These are phyloP conservation scores for Ecliptopera silaceata DNA, from an alignment of 2,888 invertebrate species.

Conservation along the genomic window DNA sequence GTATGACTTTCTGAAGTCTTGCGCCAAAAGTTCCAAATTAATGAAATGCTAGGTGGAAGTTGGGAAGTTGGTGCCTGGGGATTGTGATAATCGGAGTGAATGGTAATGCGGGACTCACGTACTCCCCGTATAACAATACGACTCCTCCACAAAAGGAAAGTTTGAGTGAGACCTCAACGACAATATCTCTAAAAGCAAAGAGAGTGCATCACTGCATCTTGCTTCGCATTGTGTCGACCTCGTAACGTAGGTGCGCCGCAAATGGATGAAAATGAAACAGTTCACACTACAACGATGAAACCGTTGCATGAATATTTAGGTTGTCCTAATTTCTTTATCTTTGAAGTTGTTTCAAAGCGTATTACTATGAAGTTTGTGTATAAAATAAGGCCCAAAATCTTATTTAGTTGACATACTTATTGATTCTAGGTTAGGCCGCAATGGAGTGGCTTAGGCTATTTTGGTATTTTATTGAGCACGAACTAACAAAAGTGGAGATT, in stretches of 20 bases:
- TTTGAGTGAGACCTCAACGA: conserved; percentile 40
- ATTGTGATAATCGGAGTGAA: conserved; percentile 30
- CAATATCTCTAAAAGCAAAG: conserved; percentile 66
- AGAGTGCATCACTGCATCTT: conserved; percentile 57
- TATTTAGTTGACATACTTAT: conserved; percentile 8
- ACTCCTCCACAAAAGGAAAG: conserved; percentile 36
- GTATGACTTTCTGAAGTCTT: conserved; percentile 34
- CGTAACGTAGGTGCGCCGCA: conserved; percentile 45
- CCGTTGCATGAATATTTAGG: conserved; percentile 11
- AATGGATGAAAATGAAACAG: conserved; percentile 41
- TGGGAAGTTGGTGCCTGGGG: conserved; percentile 25
- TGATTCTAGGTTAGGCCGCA: background rate
- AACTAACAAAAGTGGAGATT: conserved; percentile 40
- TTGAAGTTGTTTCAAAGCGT: background rate
- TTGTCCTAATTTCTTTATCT: conserved; percentile 7
- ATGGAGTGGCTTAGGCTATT: background rate
- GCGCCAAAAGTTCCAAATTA: conserved; percentile 36
- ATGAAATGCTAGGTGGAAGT: conserved; percentile 35
- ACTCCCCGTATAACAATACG: conserved; percentile 23
- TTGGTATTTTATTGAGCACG: conserved; percentile 2
- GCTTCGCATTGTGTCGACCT: conserved; percentile 50
- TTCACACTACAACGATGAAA: conserved; percentile 15
- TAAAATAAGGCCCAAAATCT: background rate
- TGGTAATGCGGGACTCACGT: conserved; percentile 13
- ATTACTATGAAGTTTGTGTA: background rate